Conservation (phyloP, 2,888 invertebrate species). For the Phalera bucephala region DNA sequence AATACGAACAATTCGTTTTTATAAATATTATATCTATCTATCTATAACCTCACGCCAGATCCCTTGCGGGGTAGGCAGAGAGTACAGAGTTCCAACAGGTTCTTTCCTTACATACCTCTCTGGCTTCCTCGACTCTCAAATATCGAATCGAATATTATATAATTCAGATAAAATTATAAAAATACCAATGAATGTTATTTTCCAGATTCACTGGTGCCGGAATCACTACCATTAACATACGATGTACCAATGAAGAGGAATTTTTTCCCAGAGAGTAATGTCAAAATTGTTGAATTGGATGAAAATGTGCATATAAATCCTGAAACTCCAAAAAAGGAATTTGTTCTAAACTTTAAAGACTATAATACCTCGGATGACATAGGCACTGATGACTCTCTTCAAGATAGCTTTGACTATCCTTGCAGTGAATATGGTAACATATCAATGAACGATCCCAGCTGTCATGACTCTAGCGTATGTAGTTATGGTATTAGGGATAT, state of each 20-base stretch:
- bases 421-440: conserved; percentile 8
- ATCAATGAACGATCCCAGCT: conserved; percentile 14
- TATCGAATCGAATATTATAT: not conserved
- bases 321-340: not conserved
- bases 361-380: not conserved
- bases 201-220: conserved; percentile 23
- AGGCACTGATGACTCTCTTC: conserved; percentile 4
- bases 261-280: not conserved
- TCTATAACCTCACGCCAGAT: no score
- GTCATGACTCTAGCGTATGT: conserved; percentile 25
- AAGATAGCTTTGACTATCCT: conserved; percentile 2
- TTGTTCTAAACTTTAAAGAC: not conserved
- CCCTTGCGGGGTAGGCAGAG: no score
- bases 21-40: no score
- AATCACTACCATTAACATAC: conserved; percentile 27
- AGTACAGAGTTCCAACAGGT: no score
- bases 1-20: no score
- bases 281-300: conserved; percentile 23
- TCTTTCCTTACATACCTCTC: no score
- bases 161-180: conserved; percentile 4
- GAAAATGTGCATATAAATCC: conserved; percentile 2
- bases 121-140: no score
- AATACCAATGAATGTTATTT: conserved; percentile 6
- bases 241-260: conserved; percentile 9
- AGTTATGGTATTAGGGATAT: conserved; percentile 21